phyloP scores from a whole-genome alignment of 2,888 invertebrate genomes.

The Elegia similella region DNA sequence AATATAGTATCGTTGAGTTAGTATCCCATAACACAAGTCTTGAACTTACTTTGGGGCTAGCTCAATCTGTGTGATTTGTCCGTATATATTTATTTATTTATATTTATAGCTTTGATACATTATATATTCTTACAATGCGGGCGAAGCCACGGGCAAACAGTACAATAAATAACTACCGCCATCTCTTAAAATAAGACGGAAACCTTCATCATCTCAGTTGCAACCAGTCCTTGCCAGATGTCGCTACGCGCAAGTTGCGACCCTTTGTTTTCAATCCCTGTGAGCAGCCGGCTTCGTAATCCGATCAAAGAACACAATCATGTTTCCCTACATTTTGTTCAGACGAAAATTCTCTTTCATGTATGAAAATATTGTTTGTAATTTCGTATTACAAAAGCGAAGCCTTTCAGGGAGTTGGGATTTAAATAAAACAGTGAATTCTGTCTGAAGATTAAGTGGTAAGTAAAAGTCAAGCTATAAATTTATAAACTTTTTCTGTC shows the following conservation, averaged over 20 bases:
- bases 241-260: background rate
- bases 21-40: too few relatives aligned
- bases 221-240: background rate
- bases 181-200: background rate
- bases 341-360: background rate
- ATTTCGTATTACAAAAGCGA: background rate
- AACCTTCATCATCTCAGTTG: background rate
- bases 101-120: too few relatives aligned
- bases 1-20: too few relatives aligned
- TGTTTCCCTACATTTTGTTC: background rate
- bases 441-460: too few relatives aligned
- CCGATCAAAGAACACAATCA: background rate
- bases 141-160: too few relatives aligned
- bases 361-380: background rate
- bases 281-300: background rate
- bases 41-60: too few relatives aligned
- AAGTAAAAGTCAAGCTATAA: too few relatives aligned
- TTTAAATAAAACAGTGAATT: background rate
- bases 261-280: background rate
- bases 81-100: too few relatives aligned
- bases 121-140: too few relatives aligned
- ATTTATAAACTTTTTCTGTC: too few relatives aligned
- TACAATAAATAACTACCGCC: background rate
- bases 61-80: too few relatives aligned
- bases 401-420: background rate